A percentile compares a stretch with the other conserved stretches of the same genome.
Evolutionary conservation across 2,797 vertebrate species (phyloP).

Genomic region (Amniataba percoides): DNA sequence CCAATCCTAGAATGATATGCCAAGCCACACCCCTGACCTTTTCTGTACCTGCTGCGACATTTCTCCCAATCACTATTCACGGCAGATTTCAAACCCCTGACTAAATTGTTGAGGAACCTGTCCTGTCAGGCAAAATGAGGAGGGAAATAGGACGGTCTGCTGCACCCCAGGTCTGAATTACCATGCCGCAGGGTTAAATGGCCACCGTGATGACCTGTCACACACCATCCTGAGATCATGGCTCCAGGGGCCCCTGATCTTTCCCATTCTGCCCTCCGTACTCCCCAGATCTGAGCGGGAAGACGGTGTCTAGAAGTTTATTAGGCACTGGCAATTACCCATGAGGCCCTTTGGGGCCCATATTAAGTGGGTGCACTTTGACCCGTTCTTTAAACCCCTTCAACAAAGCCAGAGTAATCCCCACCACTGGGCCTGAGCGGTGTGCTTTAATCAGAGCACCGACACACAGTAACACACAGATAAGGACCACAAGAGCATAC

Average conservation of each 20-base stretch:
- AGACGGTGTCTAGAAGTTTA: constrained; percentile 79
- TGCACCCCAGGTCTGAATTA: constrained; percentile 63
- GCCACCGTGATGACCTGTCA: constrained; percentile 70
- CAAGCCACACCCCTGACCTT: constrained; percentile 65
- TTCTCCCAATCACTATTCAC: constrained; percentile 57
- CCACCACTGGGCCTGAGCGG: constrained; percentile 70
- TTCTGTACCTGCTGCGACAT: constrained; percentile 50
- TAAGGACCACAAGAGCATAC: constrained; percentile 15
- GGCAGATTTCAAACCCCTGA: constrained; percentile 46
- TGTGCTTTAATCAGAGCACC: constrained; percentile 81
- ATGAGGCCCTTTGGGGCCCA: constrained; percentile 80
- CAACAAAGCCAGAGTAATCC: constrained; percentile 86
- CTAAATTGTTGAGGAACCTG: constrained; percentile 66
- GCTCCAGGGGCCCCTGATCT: constrained; percentile 68
- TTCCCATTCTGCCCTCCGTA: constrained; percentile 45
- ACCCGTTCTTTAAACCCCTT: constrained; percentile 80
- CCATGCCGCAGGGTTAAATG: constrained; percentile 67
- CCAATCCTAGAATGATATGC: constrained; percentile 58
- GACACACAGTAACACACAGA: constrained; percentile 46
- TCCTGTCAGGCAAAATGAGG: constrained; percentile 55
- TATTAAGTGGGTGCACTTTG: constrained; percentile 86
- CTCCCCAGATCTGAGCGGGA: constrained; percentile 57
- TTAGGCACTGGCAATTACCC: constrained; percentile 87
- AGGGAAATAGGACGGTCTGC: constrained; percentile 40
- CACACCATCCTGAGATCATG: constrained; percentile 55